Evolutionary conservation across 2,113 vertebrate species (phyloP), one percentile per base, ranked within the genome.

Genomic region (Laterallus jamaicensis): DNA sequence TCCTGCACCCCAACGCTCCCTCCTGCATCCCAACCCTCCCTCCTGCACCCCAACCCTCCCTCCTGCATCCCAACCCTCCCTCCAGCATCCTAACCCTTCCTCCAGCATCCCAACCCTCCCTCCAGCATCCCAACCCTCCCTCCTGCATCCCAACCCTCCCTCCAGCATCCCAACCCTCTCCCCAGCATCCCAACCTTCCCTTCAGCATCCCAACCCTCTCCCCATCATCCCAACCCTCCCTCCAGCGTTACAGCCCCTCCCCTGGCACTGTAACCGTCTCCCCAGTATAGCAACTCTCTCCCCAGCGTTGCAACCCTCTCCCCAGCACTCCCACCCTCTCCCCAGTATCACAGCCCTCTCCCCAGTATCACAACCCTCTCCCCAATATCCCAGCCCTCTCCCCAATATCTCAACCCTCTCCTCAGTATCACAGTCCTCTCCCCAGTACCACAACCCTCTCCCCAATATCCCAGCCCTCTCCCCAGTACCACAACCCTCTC

Each of bases 51-150:
- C 25, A 20, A 55, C 12, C 15, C 17, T 15, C 20, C 8, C 1
- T 10, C 5, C 12, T 4, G 5, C 2, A 1, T 8, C 9, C 3
- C 7, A 15, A 31, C 31, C 17, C 7, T 31, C 20, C 37, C 5
- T 13, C 15, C 28, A 9, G 3, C 2, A 2, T 7, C 37, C 40
- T 3, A 16, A 62, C 13, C n/a, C 28, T 25, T 54, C 44, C 5
- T 31, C 29, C 37, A 20, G 17, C 10, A 4, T 9, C 49, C 39
- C n/a, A 44, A 14, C n/a, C 24, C 35, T 12, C 31, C 25, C 10
- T 15, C 10, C 32, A 16, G 1, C 14, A 3, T 1, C 35, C 37
- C 6, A 24, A 31, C 15, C 15, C 7, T 4, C 24, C 19, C 6
- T 10, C 15, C 26, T 37, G 2, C 5, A 1, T 6, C 24, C 22